These are phyloP conservation scores for Serranus cabrilla DNA, from an alignment of 2,797 vertebrate species.

Conservation along the genomic window DNA sequence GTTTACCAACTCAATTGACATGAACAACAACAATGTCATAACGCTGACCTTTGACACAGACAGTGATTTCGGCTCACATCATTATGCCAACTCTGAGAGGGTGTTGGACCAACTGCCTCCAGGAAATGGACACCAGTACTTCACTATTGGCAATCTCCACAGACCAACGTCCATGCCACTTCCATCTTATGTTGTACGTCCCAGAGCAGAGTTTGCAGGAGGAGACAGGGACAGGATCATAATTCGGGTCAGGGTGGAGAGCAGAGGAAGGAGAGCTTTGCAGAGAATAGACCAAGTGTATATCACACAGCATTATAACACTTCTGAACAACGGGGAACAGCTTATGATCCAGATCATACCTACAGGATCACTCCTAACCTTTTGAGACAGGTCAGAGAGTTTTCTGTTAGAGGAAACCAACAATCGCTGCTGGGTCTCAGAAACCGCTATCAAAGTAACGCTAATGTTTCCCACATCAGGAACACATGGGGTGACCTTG, in stretches of 20 bases:
- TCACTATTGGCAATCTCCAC: no score
- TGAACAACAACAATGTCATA: no score
- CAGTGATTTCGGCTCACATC: no score
- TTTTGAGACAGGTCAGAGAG: slow-evolving; percentile 40
- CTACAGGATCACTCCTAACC: slow-evolving; percentile 36
- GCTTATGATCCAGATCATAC: slow-evolving; percentile 43
- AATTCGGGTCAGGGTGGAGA: slow-evolving; percentile 2
- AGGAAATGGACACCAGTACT: no score
- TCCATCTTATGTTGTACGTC: no score
- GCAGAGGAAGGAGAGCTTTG: neutral
- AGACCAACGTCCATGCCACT: no score
- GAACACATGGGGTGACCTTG: slow-evolving; percentile 53
- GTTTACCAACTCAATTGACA: no score
- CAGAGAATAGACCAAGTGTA: slow-evolving; percentile 62
- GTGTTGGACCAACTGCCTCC: no score
- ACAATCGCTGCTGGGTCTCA: slow-evolving; percentile 6
- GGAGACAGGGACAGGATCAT: no score
- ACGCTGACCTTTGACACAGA: no score
- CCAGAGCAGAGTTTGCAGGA: no score
- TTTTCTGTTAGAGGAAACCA: slow-evolving; percentile 29
- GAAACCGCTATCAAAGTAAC: slow-evolving; percentile 25
- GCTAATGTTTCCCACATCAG: slow-evolving; percentile 17
- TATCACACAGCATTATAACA: slow-evolving; percentile 71
- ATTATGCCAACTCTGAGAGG: no score
- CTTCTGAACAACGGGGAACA: slow-evolving; percentile 39